Evolutionary conservation across 2,888 invertebrate genomes (phyloP).

Genomic region (Micoletzkya japonica): DNA sequence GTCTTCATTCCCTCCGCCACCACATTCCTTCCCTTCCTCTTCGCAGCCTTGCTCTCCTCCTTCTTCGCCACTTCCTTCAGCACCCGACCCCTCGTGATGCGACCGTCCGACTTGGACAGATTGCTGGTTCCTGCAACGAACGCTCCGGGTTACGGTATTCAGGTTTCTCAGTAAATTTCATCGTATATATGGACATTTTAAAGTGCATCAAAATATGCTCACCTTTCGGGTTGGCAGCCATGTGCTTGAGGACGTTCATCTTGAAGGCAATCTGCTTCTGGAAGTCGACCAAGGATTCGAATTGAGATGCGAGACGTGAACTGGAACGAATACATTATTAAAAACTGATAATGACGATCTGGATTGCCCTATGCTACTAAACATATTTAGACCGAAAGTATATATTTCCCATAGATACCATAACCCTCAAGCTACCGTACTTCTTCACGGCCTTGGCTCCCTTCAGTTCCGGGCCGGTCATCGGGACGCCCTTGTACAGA

Average conservation of each 20-base stretch:
- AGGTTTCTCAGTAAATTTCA: too few relatives aligned
- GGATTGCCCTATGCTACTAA: neutral
- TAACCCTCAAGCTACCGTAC: conserved; percentile 30
- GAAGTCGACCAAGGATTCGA: conserved; percentile 51
- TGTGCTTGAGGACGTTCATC: conserved; percentile 45
- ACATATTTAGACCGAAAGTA: neutral
- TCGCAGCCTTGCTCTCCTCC: conserved; percentile 2
- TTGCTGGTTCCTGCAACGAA: too few relatives aligned
- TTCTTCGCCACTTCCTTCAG: neutral
- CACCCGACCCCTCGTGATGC: conserved; percentile 15
- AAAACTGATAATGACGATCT: too few relatives aligned
- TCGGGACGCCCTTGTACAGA: conserved; percentile 46
- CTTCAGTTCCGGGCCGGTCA: conserved; percentile 29
- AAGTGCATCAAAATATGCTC: too few relatives aligned
- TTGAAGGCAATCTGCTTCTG: conserved; percentile 55
- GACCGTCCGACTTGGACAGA: conserved; percentile 29
- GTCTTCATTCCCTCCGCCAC: conserved; percentile 29
- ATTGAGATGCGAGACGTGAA: conserved; percentile 44
- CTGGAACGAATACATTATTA: conserved; percentile 31
- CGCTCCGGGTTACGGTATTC: too few relatives aligned
- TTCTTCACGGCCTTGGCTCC: conserved; percentile 37
- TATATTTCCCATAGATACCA: neutral
- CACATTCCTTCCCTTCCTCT: neutral
- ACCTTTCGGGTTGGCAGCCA: conserved; percentile 30
- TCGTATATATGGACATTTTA: too few relatives aligned